A percentile compares a stretch with the other conserved stretches of the same genome.
phyloP scores from a whole-genome alignment of 2,888 invertebrate genomes.

The Acanthosepion lycidas region DNA sequence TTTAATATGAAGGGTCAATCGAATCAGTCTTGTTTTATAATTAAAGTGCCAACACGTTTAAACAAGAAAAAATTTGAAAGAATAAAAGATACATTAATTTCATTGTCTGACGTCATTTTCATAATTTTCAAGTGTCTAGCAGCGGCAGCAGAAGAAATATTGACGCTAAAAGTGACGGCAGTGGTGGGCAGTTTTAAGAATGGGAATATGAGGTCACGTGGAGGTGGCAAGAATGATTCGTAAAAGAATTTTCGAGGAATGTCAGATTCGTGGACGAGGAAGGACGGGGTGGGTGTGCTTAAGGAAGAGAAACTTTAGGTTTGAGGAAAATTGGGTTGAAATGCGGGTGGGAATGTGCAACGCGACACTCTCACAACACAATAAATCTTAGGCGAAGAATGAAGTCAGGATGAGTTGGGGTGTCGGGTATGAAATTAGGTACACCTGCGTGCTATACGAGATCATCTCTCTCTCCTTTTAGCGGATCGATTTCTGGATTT shows the following conservation, averaged over 20 bases:
- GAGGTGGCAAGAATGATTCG: background rate
- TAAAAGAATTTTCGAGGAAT: background rate
- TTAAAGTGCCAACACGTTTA: no score
- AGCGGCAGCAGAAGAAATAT: background rate
- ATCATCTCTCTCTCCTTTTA: background rate
- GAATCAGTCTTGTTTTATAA: no score
- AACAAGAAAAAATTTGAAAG: no score
- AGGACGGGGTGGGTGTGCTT: background rate
- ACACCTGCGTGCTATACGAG: background rate
- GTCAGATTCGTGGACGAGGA: background rate
- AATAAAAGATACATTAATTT: background rate
- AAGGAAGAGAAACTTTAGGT: background rate
- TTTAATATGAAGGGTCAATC: no score
- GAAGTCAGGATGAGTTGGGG: background rate
- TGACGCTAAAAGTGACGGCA: background rate
- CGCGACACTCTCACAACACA: background rate
- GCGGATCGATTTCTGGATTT: background rate
- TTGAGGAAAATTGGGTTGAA: background rate
- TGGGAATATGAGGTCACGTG: background rate
- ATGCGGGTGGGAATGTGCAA: background rate
- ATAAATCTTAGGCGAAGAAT: background rate
- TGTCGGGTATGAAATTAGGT: background rate
- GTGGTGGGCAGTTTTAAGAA: background rate
- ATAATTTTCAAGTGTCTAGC: background rate
- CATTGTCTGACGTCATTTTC: background rate